These are phyloP conservation scores for Eospalax fontanierii DNA, from an alignment of 2,797 vertebrate species.

Conservation along the genomic window DNA sequence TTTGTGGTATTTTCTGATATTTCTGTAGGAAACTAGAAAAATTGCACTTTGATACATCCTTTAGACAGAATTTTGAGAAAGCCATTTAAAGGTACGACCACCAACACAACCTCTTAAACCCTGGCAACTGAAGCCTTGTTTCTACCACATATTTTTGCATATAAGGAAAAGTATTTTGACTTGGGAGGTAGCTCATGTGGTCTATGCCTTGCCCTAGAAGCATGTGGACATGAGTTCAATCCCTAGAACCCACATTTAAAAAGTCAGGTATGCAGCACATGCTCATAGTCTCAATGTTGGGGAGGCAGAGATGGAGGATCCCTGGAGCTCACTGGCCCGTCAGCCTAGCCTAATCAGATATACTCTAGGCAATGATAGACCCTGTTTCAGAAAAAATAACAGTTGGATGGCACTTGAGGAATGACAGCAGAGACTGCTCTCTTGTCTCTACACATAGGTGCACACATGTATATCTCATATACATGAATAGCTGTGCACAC, in stretches of 20 bases:
- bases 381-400: not conserved
- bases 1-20: constrained; percentile 48
- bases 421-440: not conserved
- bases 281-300: not conserved
- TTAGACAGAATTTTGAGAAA: constrained; percentile 46
- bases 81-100: not conserved
- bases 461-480: not conserved
- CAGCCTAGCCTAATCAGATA: not conserved
- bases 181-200: no score
- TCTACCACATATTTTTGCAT: not conserved
- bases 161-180: not conserved
- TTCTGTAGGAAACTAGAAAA: constrained; percentile 18
- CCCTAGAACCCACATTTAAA: not conserved
- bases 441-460: not conserved
- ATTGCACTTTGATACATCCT: constrained; percentile 12
- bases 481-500: not conserved
- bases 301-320: not conserved
- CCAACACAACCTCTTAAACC: not conserved
- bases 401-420: not conserved
- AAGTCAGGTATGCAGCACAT: not conserved
- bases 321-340: not conserved
- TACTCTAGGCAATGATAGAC: not conserved
- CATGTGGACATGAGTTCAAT: not conserved
- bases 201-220: not conserved
- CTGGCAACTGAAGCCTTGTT: not conserved